Evolutionary conservation across 37 sponge, comb jelly and placozoan species (phyloP).

Genomic region (Aplysina aerophoba): DNA sequence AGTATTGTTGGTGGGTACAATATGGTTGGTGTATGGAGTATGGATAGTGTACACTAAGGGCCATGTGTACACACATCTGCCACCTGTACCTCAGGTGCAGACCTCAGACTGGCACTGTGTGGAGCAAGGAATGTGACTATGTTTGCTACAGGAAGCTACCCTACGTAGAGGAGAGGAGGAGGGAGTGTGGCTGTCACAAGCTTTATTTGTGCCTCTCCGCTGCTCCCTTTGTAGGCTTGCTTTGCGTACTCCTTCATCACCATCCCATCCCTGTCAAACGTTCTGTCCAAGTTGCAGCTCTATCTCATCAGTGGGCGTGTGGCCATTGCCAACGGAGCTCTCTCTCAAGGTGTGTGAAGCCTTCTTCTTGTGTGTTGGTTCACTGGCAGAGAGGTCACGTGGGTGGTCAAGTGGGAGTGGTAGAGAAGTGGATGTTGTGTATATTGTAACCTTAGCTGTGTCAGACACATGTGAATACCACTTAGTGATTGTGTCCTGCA

Average conservation of each 20-base stretch:
- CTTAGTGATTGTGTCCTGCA: neutral
- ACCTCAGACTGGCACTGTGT: neutral
- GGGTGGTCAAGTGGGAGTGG: no score
- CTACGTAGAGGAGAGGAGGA: no score
- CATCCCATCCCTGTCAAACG: constrained; percentile 83
- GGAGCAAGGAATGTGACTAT: neutral
- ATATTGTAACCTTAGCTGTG: no score
- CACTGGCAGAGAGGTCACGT: neutral
- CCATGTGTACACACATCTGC: neutral
- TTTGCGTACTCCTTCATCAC: constrained; percentile 96
- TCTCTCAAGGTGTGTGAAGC: constrained; percentile 83
- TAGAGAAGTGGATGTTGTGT: no score
- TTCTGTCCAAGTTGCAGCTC: constrained; percentile 78
- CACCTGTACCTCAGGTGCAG: neutral
- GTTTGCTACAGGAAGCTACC: no score
- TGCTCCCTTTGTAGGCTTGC: constrained; percentile 70
- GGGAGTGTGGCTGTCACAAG: neutral
- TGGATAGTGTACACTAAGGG: no score
- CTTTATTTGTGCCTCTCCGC: neutral
- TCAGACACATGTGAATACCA: no score
- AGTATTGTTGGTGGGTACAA: no score
- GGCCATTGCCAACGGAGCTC: constrained; percentile 90
- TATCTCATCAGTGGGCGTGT: constrained; percentile 91
- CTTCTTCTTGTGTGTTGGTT: neutral
- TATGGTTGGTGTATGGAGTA: no score